A percentile compares a stretch with the other conserved stretches of the same genome.
These are phyloP conservation scores for Sparus aurata DNA, from an alignment of 2,797 vertebrate species.

Conservation along the genomic window DNA sequence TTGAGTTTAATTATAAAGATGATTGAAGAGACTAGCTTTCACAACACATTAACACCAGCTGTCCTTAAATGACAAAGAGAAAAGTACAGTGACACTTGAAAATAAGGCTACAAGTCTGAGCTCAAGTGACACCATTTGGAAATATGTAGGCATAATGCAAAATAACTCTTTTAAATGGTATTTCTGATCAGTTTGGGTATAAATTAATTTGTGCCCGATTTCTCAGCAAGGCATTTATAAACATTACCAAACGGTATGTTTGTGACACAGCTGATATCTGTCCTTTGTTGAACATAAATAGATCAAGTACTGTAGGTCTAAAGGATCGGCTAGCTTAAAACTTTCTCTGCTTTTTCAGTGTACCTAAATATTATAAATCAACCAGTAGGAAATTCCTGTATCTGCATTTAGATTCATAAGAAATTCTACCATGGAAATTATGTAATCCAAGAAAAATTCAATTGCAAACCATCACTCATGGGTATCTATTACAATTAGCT, in stretches of 20 bases:
- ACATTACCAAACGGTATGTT: too few species aligned
- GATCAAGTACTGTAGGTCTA: too few species aligned
- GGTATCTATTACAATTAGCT: background rate
- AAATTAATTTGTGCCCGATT: too few species aligned
- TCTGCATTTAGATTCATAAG: background rate
- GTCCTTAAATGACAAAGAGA: too few species aligned
- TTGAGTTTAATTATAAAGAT: slow-evolving; percentile 17
- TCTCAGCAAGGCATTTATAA: too few species aligned
- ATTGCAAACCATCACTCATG: background rate
- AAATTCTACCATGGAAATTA: background rate
- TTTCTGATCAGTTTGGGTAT: too few species aligned
- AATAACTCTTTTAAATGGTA: too few species aligned
- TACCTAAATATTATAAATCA: background rate
- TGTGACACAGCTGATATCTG: too few species aligned
- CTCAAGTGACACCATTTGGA: background rate
- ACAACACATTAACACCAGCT: background rate
- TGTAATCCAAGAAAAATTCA: background rate
- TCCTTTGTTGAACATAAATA: too few species aligned
- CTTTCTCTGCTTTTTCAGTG: background rate
- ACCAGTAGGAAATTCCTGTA: background rate
- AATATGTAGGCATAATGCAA: background rate
- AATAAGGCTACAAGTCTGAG: background rate
- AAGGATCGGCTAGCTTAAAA: background rate
- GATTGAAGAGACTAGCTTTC: background rate
- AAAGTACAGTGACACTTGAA: background rate